phyloP scores from a whole-genome alignment of 2,888 invertebrate species.

The Dromius quadrimaculatus region DNA sequence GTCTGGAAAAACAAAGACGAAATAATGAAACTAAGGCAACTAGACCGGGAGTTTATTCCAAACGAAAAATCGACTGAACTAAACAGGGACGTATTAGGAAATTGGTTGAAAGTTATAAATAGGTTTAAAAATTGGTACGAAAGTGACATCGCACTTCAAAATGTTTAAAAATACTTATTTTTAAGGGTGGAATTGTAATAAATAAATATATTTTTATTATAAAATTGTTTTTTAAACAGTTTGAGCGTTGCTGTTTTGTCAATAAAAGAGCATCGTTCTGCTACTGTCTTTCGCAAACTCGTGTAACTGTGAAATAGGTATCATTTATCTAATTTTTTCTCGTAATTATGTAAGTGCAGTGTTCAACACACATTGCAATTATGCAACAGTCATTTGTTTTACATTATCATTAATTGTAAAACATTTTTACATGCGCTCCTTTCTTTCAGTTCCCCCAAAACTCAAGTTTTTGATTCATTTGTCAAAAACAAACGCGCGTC shows the following conservation, averaged over 20 bases:
- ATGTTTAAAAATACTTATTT: not conserved
- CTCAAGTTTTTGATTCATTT: not conserved
- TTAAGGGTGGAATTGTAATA: not conserved
- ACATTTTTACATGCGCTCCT: too few species aligned
- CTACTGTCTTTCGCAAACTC: too few species aligned
- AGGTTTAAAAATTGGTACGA: conserved; percentile 72
- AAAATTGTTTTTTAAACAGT: too few species aligned
- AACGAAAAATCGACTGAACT: conserved; percentile 60
- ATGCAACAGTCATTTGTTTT: too few species aligned
- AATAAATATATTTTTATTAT: too few species aligned
- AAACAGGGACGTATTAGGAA: conserved; percentile 62
- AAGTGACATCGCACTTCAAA: conserved; percentile 27
- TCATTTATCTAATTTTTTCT: conserved; percentile 11
- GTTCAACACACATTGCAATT: too few species aligned
- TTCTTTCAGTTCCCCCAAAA: not conserved
- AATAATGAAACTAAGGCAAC: conserved; percentile 71
- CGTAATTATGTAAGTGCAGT: conserved; percentile 2
- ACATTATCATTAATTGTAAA: too few species aligned
- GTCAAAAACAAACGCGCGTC: conserved; percentile 9
- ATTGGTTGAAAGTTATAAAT: conserved; percentile 72
- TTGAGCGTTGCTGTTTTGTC: too few species aligned
- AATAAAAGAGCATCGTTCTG: too few species aligned
- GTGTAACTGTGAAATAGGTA: conserved; percentile 6
- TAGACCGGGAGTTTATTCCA: conserved; percentile 74
- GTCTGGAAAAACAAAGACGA: conserved; percentile 81